Evolutionary conservation across 1,140 invertebrate species (phyloP).

Genomic region (Scaptodrosophila lebanonensis): DNA sequence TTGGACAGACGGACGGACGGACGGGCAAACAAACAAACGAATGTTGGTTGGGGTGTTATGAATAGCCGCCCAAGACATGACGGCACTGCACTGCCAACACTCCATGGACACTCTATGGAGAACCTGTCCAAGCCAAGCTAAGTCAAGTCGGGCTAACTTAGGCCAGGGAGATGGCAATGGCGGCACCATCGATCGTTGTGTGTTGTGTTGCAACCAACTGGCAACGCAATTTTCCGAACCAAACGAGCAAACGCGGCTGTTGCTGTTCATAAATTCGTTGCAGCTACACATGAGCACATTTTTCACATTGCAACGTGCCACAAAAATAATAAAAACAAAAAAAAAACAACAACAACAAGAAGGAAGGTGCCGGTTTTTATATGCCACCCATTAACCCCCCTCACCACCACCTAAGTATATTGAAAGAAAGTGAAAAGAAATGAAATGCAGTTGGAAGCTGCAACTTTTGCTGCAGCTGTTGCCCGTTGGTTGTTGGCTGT

Average conservation of each 20-base stretch:
- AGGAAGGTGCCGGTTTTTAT: constrained; percentile 34
- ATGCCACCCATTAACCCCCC: not conserved
- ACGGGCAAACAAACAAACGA: too few species aligned
- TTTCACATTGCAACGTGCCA: constrained; percentile 60
- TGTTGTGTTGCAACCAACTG: constrained; percentile 53
- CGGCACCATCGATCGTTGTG: constrained; percentile 28
- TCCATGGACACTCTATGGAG: constrained; percentile 23
- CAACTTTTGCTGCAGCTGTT: constrained; percentile 25
- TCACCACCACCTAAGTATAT: constrained; percentile 11
- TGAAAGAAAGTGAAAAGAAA: constrained; percentile 72
- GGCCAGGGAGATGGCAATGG: too few species aligned
- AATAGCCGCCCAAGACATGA: too few species aligned
- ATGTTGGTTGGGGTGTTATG: too few species aligned
- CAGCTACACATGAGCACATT: constrained; percentile 48
- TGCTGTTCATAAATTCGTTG: constrained; percentile 69
- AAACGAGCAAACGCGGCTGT: constrained; percentile 27
- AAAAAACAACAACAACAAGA: too few species aligned
- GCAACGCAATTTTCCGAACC: constrained; percentile 7
- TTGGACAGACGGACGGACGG: too few species aligned
- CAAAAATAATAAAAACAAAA: constrained; percentile 9
- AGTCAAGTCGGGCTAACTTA: too few species aligned
- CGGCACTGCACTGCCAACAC: too few species aligned
- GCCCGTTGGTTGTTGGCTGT: constrained; percentile 19
- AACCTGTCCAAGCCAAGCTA: constrained; percentile 61
- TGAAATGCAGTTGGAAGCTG: constrained; percentile 44